Percentiles rank a stretch among this genome's conserved stretches.
These are phyloP conservation scores for Rhodeus uyekii DNA, from an alignment of 2,797 vertebrate genomes.

Conservation along the genomic window DNA sequence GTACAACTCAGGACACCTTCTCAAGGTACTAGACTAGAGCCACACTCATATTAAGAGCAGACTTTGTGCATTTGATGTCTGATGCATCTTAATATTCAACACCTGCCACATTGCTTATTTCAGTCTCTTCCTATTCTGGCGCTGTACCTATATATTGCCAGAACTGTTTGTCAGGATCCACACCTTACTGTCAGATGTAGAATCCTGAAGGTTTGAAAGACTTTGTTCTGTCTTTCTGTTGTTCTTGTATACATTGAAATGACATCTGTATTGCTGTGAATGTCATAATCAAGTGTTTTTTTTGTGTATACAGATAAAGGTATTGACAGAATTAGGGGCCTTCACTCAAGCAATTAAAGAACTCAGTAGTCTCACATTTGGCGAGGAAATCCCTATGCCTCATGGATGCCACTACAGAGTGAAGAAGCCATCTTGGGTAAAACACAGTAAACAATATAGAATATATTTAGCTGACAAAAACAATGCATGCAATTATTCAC, in stretches of 20 bases:
- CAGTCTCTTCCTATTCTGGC: slow-evolving; percentile 88
- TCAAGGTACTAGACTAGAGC: slow-evolving; percentile 73
- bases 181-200: slow-evolving; percentile 80
- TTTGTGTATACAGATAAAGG: slow-evolving; percentile 78
- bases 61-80: not conserved
- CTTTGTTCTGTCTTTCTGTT: not conserved
- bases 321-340: slow-evolving; percentile 83
- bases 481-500: not conserved
- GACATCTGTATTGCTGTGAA: not conserved
- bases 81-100: not conserved
- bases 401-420: slow-evolving; percentile 64
- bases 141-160: slow-evolving; percentile 86
- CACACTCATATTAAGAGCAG: slow-evolving; percentile 10
- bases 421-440: slow-evolving; percentile 62
- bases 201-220: slow-evolving; percentile 87
- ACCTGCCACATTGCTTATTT: slow-evolving; percentile 42
- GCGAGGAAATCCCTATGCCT: slow-evolving; percentile 74
- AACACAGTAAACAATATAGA: not conserved
- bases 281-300: not conserved
- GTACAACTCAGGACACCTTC: slow-evolving; percentile 80
- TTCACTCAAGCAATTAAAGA: slow-evolving; percentile 87
- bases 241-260: not conserved
- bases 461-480: not conserved
- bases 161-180: slow-evolving; percentile 82
- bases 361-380: slow-evolving; percentile 74